phyloP scores from a whole-genome alignment of 30 jellyfish, hydroid and myxozoan species.

The Cassiopea xamachana region DNA sequence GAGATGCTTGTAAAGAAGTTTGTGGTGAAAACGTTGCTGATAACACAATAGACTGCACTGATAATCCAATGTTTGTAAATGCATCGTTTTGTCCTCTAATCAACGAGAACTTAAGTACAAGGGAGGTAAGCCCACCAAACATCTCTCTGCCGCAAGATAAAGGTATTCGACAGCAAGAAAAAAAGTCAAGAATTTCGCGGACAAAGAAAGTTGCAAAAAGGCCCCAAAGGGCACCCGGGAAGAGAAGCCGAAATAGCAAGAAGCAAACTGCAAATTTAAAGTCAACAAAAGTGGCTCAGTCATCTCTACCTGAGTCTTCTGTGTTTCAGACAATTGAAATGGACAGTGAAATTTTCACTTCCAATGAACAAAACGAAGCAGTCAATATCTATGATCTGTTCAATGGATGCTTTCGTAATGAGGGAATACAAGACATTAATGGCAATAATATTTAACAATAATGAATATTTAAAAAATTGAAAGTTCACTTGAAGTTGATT shows the following conservation, averaged over 20 bases:
- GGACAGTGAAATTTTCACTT: not conserved
- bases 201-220: not conserved
- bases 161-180: too few species aligned
- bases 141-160: not conserved
- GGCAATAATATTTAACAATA: not conserved
- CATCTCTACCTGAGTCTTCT: not conserved
- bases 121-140: not conserved
- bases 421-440: not conserved
- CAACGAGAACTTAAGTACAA: not conserved
- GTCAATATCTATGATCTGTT: not conserved
- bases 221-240: not conserved
- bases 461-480: not conserved
- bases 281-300: not conserved
- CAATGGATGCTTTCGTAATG: not conserved
- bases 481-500: not conserved
- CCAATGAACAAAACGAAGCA: not conserved
- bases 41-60: not conserved
- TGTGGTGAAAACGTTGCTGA: not conserved
- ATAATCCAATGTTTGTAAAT: not conserved
- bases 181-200: not conserved
- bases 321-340: not conserved
- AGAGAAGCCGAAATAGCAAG: not conserved
- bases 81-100: not conserved
- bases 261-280: not conserved
- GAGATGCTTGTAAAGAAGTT: not conserved